Base-by-base conservation (phyloP, 2,797 vertebrate genomes). In the Myotis daubentonii region DNA sequence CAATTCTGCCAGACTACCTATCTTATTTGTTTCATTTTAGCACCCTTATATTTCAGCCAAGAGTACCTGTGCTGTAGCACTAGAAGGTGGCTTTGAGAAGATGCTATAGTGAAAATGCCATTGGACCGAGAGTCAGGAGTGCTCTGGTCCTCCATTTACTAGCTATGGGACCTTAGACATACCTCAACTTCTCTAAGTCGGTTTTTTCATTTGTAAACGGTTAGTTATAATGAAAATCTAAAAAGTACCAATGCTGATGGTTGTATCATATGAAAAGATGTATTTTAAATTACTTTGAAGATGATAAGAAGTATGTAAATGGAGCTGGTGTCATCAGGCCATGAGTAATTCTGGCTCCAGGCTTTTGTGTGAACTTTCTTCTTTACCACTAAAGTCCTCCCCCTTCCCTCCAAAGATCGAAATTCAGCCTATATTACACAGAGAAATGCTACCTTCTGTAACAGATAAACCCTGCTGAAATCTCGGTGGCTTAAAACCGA, bases 241-340 rank as follows among this genome's bases (percentile, higher is more conserved):
- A 49, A 28, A 62, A 33, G 3, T 53, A 13, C 36, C 65, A 57
- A 60, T 80, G 71, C 25, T 30, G 60, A 51, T 66, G 66, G 66
- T 33, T 79, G 8, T 93, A 28, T 89, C 53, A 85, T 28, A 75
- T 94, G 62, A 84, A 87, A 91, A 93, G 80, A 74, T 11, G 5
- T 75, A 57, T 62, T 95, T 91, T 91, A 60, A 87, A 71, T 23
- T 91, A 84, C 55, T 80, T 81, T 91, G 78, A 74, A 91, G 85
- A 96, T 51, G 47, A 30, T 93, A 74, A 89, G 25, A 71, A 70
- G 47, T 55, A 51, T 22, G 16, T 89, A 92, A 66, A 83, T 71
- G 41, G 74, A 90, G 82, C 65, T 38, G 25, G 28, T 76, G 19
- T 86, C 49, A 60, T 82, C 10, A 75, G 87, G 33, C 25, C 81